These are phyloP conservation scores for Heliornis fulica DNA, from an alignment of 2,113 vertebrate genomes.

Conservation along the genomic window DNA sequence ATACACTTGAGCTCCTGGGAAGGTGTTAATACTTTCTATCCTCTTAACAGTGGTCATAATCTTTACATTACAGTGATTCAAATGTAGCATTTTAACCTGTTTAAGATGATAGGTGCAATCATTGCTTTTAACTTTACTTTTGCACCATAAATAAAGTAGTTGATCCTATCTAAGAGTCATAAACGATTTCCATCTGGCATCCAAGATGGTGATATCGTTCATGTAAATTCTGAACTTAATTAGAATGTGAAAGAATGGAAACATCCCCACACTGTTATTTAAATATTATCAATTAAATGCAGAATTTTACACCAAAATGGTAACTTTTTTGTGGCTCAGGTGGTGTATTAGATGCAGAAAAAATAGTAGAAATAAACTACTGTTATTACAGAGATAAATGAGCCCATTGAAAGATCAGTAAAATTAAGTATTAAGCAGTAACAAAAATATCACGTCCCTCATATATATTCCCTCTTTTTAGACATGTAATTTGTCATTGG, in stretches of 20 bases:
- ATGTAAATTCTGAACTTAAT: not conserved
- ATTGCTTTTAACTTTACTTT: constrained; percentile 44
- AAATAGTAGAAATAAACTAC: not conserved
- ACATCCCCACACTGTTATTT: not conserved
- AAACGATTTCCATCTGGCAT: constrained; percentile 57
- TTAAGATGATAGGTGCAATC: constrained; percentile 27
- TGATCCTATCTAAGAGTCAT: constrained; percentile 26
- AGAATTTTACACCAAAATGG: not conserved
- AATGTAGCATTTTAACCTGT: not conserved
- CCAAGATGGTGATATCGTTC: constrained; percentile 32
- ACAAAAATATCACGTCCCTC: not conserved
- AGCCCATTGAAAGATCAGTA: not conserved
- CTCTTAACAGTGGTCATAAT: constrained; percentile 12
- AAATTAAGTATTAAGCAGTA: not conserved
- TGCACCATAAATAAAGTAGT: constrained; percentile 51
- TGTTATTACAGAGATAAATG: not conserved
- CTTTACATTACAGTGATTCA: constrained; percentile 11
- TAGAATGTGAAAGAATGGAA: not conserved
- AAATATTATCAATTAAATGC: not conserved
- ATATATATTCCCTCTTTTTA: not conserved
- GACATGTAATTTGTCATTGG: not conserved
- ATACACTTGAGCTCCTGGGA: constrained; percentile 5
- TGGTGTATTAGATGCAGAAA: not conserved
- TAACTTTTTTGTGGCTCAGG: not conserved
- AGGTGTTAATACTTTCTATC: constrained; percentile 33